Evolutionary conservation across 2,797 vertebrate species (phyloP).

Genomic region (Petrocephalus schoutedeni): DNA sequence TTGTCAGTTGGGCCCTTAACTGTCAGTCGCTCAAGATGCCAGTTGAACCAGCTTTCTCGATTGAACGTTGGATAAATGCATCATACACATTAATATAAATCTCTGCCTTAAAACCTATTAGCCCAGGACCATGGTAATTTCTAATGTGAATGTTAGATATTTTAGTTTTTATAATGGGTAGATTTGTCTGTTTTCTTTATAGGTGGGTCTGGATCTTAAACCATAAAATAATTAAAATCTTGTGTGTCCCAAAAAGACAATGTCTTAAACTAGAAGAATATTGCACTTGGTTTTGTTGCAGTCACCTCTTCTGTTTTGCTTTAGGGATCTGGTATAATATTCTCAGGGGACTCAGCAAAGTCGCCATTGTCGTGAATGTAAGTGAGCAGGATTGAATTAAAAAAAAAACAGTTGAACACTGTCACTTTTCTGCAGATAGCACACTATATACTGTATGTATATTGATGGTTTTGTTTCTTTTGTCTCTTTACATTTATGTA

Average conservation of each 20-base stretch:
- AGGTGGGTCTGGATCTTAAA: neutral
- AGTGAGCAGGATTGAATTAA: conserved; percentile 51
- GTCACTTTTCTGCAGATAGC: neutral
- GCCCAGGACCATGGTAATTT: neutral
- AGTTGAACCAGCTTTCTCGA: neutral
- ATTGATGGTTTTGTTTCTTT: neutral
- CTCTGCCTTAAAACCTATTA: neutral
- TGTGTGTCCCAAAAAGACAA: neutral
- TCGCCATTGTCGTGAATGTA: conserved; percentile 95
- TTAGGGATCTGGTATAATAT: conserved; percentile 98
- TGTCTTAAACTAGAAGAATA: neutral
- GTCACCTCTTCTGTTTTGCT: conserved; percentile 14
- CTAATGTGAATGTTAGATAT: neutral
- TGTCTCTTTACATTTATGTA: neutral
- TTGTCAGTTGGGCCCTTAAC: neutral
- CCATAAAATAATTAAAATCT: neutral
- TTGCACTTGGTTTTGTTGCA: neutral
- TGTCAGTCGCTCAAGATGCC: neutral
- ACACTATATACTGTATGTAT: neutral
- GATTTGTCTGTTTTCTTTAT: no score
- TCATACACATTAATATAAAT: neutral
- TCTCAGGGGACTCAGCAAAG: conserved; percentile 85
- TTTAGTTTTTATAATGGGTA: no score
- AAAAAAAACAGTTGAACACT: neutral
- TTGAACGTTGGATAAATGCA: neutral